These are phyloP conservation scores for Cercopithecus hamlyni DNA, from an alignment of 2,797 vertebrate species.

Conservation along the genomic window DNA sequence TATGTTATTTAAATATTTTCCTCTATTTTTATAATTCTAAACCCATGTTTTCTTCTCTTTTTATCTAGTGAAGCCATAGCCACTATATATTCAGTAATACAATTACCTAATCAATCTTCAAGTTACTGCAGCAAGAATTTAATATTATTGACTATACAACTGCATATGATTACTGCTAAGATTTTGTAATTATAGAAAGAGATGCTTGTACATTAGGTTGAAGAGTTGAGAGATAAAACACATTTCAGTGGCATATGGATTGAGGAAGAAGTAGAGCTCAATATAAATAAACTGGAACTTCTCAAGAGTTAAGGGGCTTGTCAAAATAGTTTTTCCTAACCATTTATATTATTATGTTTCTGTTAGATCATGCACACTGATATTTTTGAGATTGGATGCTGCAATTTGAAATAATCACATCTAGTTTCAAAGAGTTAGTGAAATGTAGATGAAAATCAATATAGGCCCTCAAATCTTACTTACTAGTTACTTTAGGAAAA, in stretches of 20 bases:
- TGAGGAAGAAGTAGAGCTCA: not conserved
- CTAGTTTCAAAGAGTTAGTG: not conserved
- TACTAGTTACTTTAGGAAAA: not conserved
- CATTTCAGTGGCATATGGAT: constrained; percentile 9
- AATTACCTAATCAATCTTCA: not conserved
- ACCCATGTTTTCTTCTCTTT: not conserved
- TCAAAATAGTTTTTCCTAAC: not conserved
- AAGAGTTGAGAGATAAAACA: not conserved
- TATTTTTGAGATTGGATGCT: not conserved
- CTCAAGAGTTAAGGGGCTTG: not conserved
- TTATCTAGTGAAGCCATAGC: not conserved
- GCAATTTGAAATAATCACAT: not conserved
- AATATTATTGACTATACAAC: not conserved
- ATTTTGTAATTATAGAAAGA: constrained; percentile 23
- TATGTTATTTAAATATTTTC: not conserved
- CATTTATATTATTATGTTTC: not conserved
- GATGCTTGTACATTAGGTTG: not conserved
- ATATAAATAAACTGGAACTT: not conserved
- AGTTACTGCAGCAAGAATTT: not conserved
- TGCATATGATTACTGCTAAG: not conserved
- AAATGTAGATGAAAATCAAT: not conserved
- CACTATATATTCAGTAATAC: not conserved
- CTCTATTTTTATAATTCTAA: not conserved
- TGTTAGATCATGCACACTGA: not conserved
- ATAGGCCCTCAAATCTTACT: not conserved